phyloP scores from a whole-genome alignment of 2,888 invertebrate species.

The Reticulitermes lucifugus region DNA sequence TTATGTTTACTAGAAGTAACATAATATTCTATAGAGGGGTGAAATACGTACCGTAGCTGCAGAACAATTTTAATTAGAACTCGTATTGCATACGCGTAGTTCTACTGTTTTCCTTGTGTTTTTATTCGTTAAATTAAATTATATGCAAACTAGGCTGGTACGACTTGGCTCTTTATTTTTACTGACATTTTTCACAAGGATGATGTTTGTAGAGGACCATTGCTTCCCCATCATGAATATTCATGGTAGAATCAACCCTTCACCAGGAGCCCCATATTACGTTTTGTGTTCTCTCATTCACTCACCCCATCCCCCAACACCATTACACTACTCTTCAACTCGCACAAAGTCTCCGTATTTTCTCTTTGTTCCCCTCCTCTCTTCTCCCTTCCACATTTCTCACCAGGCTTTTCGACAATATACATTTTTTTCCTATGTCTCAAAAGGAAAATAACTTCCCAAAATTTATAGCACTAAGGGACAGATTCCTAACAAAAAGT shows the following conservation, averaged over 20 bases:
- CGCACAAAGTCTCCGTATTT: not conserved
- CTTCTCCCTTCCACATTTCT: not conserved
- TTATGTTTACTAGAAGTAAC: too few species aligned
- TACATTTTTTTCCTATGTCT: not conserved
- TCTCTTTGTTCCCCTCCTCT: not conserved
- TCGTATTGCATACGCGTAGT: not conserved
- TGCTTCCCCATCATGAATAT: constrained; percentile 43
- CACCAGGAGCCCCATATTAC: not conserved
- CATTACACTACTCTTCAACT: not conserved
- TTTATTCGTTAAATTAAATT: constrained; percentile 43
- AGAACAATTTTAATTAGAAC: not conserved
- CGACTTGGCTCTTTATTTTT: constrained; percentile 44
- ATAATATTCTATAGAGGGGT: too few species aligned
- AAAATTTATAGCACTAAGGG: not conserved
- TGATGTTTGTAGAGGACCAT: constrained; percentile 18
- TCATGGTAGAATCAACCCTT: constrained; percentile 39
- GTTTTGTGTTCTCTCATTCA: not conserved
- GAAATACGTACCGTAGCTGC: not conserved
- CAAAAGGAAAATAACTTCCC: not conserved
- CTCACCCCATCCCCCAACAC: not conserved
- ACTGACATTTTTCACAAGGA: constrained; percentile 42
- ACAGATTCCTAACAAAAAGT: not conserved
- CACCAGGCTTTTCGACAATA: not conserved
- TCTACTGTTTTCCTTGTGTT: not conserved
- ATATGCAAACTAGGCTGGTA: constrained; percentile 32